Evolutionary conservation across 1,140 invertebrate species (phyloP).

Genomic region (Drosophila cardini): DNA sequence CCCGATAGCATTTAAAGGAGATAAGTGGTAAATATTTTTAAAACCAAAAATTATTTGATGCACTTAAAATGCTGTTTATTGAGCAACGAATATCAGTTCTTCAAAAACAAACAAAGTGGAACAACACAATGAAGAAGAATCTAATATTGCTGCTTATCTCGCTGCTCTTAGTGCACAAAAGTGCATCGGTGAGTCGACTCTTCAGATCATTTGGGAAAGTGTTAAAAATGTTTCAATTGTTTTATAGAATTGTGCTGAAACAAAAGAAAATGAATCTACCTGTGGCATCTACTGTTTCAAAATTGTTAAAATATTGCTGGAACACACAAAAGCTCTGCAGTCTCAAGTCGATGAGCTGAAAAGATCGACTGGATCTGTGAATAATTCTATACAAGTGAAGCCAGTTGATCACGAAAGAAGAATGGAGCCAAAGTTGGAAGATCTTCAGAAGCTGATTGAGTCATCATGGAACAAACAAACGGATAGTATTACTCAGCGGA

Average conservation of each 20-base stretch:
- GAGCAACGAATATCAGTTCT: background rate
- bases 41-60: too few species aligned
- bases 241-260: slow-evolving; percentile 1
- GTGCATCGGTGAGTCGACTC: background rate
- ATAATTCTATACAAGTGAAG: background rate
- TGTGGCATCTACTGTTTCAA: slow-evolving; percentile 14
- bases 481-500: background rate
- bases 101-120: background rate
- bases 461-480: background rate
- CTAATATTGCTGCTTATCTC: background rate
- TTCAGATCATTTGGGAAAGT: background rate
- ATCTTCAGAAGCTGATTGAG: background rate
- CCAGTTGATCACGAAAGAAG: background rate
- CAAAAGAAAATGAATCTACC: background rate
- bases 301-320: background rate
- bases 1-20: too few species aligned
- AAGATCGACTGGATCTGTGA: background rate
- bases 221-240: background rate
- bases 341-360: background rate
- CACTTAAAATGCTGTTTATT: background rate
- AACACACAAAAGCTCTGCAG: slow-evolving; percentile 13
- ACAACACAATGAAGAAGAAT: background rate
- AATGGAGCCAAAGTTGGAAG: background rate
- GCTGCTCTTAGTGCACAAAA: background rate
- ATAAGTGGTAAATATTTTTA: too few species aligned